These are phyloP conservation scores for Cyaniris semiargus DNA, from an alignment of 2,888 invertebrate genomes.

Conservation along the genomic window DNA sequence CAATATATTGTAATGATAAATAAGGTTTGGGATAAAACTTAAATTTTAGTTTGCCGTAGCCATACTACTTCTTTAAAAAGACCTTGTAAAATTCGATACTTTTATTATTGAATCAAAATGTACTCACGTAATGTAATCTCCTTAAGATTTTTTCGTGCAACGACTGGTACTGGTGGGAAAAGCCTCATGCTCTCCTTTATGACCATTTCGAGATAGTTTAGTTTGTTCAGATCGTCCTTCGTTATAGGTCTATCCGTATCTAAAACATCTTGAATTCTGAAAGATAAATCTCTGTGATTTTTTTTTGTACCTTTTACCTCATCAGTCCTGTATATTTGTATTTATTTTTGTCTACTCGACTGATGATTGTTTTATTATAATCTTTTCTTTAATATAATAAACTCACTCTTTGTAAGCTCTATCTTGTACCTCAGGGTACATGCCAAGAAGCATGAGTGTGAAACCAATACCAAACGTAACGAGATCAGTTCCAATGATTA, in stretches of 20 bases:
- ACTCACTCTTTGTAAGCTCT: conserved; percentile 15
- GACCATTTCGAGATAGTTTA: neutral
- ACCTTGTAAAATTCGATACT: no score
- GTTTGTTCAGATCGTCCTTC: neutral
- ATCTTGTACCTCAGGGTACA: conserved; percentile 16
- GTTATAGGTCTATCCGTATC: neutral
- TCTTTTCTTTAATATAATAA: no score
- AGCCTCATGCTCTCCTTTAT: conserved; percentile 17
- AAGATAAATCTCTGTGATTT: neutral
- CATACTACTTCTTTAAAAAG: no score
- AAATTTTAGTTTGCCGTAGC: no score
- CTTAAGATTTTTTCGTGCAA: neutral
- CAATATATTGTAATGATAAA: no score
- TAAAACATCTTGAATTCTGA: conserved; percentile 7
- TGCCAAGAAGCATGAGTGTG: conserved; percentile 2
- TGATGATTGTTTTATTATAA: no score
- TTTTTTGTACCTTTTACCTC: no score
- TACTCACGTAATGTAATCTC: neutral
- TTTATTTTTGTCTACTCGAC: no score
- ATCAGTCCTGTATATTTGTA: no score
- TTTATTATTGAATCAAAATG: neutral
- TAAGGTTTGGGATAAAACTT: no score
- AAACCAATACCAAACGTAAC: neutral
- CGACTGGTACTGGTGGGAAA: neutral
- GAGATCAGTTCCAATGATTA: neutral